Evolutionary conservation across 2,888 invertebrate species (phyloP), one percentile per base, ranked within the genome.

Genomic region (Drosophila neonasuta): DNA sequence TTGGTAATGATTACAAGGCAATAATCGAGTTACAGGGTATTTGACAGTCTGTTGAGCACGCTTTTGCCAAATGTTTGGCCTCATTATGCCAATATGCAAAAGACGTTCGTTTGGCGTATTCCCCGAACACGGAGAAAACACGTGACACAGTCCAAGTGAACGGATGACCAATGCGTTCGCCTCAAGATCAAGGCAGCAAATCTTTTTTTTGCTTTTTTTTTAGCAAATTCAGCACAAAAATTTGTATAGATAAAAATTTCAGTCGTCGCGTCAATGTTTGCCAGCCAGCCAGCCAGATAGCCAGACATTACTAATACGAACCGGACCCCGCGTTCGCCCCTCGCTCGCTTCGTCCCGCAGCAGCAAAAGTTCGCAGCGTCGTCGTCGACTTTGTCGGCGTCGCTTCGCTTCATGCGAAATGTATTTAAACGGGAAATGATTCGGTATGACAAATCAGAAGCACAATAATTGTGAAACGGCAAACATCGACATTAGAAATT

Each of bases 341-440:
- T 11, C 13, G 15, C 3, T n/a, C 17, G 44, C 20, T 46, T n/a
- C 10, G 58, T 41, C 11, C 17, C 39, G 1, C 9, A 11, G 3
- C 10, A 9, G 3, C 10, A 9, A 10, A 32, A 24, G 24, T 24
- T 32, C 32, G 32, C 32, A 32, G 32, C 32, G 32, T 32, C 41
- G 48, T 24, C 24, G 24, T 6, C 24, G 24, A 24, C 24, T 1
- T 24, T 6, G 24, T 24, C 13, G 9, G n/a, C 8, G 29, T 15
- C n/a, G 44, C 13, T 24, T 7, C 13, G 42, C 0, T 13, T 41
- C 29, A 7, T 30, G 20, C 7, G 65, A 70, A 74, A 59, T 57
- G 83, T 84, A 84, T 84, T 86, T 86, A 84, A 85, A 68, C 64
- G 87, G 46, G 61, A 76, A 76, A 78, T 85, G 69, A 72, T 74